Base-by-base conservation (phyloP, 2,797 vertebrate genomes). In the Poecilia velifera region DNA sequence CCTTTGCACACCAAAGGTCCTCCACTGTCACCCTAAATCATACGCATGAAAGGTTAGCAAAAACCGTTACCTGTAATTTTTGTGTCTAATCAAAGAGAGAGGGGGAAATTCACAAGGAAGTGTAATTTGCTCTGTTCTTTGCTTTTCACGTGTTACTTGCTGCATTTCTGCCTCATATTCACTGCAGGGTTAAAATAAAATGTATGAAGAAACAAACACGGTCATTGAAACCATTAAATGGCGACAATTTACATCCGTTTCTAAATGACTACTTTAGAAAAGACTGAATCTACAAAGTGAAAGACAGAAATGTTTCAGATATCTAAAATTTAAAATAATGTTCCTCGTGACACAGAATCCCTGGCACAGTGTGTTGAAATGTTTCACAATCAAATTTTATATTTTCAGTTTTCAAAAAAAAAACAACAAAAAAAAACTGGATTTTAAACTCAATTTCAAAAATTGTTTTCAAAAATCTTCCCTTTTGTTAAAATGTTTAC, bases 11-110 rank as follows among this genome's bases (percentile, higher is more conserved):
- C 97, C 86, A 99, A 92, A 2, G 98, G 98, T 16, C 98, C 98
- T 2, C 98, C 98, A 0, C 98, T 99, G 94, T 99, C 98, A 0
- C 98, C 98, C 98, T 99, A 74, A 53, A 73, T 34, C 31, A 76
- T 1, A 72, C 0, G 20, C n/a, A 74, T 68, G 0, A 20, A 22
- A 16, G 18, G 4, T 73, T n/a, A 46, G 55, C 2, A 43, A 9
- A 22, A 16, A 7, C 9, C 39, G 31, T 55, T 14, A 36, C 8
- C 64, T 45, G 20, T 25, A 2, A 71, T 16, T n/a, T 45, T 45
- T 71, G 39, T 45, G 66, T 25, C 25, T n/a, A 43, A 6, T 41
- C 25, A n/a, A 25, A 25, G 20, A 43, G 41, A 39, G 31, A 66
- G 20, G 22, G 39, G 22, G 36, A 70, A 70, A 70, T 43, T 70